phyloP scores from a whole-genome alignment of 2,888 invertebrate genomes.

The Leptinotarsa peninsularis region DNA sequence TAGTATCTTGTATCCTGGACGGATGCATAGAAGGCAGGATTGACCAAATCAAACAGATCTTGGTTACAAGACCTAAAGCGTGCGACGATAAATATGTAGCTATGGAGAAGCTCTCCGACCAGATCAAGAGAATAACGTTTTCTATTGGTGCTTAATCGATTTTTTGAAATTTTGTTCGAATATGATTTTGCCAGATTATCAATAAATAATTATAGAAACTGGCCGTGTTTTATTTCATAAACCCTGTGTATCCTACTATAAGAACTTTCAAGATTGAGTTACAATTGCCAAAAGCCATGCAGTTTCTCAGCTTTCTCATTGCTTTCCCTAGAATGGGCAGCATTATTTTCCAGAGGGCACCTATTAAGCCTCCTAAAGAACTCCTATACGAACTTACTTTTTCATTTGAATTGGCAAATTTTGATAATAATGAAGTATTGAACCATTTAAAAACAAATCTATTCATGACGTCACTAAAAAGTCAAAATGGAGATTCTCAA shows the following conservation, averaged over 20 bases:
- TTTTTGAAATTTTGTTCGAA: conserved; percentile 25
- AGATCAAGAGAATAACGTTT: conserved; percentile 47
- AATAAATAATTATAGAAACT: conserved; percentile 1
- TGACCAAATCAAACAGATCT: conserved; percentile 91
- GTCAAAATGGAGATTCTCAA: no score
- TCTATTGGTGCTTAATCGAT: conserved; percentile 42
- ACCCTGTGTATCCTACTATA: background rate
- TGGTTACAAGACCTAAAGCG: conserved; percentile 77
- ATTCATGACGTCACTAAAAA: no score
- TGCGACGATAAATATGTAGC: conserved; percentile 86
- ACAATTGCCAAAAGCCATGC: no score
- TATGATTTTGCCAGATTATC: conserved; percentile 7
- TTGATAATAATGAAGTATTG: no score
- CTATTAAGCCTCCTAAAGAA: no score
- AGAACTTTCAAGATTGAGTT: no score
- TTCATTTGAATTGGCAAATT: no score
- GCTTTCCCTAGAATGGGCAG: no score
- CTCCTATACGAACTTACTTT: no score
- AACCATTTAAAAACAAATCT: no score
- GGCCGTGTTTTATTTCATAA: background rate
- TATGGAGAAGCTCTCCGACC: conserved; percentile 92
- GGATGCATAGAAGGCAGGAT: conserved; percentile 87
- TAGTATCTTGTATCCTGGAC: conserved; percentile 97
- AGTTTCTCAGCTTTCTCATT: background rate
- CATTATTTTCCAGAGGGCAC: no score